Base-by-base conservation (phyloP, 2,888 invertebrate species). In the Euzetes globulus region DNA sequence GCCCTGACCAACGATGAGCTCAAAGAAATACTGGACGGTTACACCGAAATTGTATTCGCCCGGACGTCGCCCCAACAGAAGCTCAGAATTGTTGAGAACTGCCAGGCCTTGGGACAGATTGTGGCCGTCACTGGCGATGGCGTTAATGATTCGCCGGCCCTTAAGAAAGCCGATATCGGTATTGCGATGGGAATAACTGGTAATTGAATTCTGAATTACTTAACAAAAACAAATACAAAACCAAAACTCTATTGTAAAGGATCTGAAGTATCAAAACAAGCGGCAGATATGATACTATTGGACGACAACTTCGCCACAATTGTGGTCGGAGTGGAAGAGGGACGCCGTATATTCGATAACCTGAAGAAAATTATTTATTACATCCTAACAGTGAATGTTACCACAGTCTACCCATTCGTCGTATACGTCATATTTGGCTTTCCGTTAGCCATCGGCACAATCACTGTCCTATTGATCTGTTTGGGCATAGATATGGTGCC, bases 271-370 rank as follows among this genome's bases (percentile, higher is more conserved):
- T 84, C 77, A 50, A 85, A 84, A 79, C 84, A 84, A 77, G 84
- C 83, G 17, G 84, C 84, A 72, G 84, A 84, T 79, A 84, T 84
- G 84, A 84, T 84, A 77, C 79, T 84, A 77, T 77, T 84, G 72
- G 84, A 84, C 77, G 84, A 84, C 78, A 84, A 84, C 80, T 84
- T 84, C 79, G 83, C 84, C 71, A 84, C 84, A 75, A 84, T 84
- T 78, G 84, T 84, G n/a, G 82, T 82, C 52, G 84, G 83, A 76
- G 82, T 84, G 27, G 84, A 84, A 79, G 84, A 84, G 79, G 84
- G 82, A 19, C 45, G 77, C 9, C 19, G 71, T 19, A 76, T 77
- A 52, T 77, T 77, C 25, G 77, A 77, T 47, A 77, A 77, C 70
- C 50, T 77, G 65, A 76, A 74, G 45, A 77, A 77, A 52, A 83